Conservation (phyloP, 2,113 vertebrate species). For the Tragelaphus strepsiceros region DNA sequence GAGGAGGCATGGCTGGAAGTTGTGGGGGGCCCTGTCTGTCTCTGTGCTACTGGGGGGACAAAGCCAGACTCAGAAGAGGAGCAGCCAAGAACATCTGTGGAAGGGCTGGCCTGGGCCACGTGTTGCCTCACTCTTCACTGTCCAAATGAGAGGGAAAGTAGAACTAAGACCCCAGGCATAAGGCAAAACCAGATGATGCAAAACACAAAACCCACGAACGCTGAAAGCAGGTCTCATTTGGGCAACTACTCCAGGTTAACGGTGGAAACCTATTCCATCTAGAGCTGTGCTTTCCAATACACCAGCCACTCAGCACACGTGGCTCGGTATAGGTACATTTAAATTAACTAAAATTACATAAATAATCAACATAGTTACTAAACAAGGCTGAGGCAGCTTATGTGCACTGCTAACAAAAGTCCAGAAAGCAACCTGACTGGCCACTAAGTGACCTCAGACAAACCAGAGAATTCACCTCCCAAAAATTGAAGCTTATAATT, state of each 20-base stretch:
- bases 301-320: fast-evolving
- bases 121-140: not conserved
- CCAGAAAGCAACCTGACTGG: not conserved
- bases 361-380: too few species aligned
- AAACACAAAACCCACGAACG: fast-evolving
- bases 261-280: not conserved
- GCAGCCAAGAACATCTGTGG: not conserved
- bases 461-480: not conserved
- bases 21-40: not conserved
- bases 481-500: not conserved
- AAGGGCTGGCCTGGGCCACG: not conserved
- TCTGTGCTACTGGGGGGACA: not conserved
- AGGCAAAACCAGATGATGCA: not conserved
- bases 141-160: not conserved
- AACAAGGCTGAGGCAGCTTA: not conserved
- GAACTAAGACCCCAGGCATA: not conserved
- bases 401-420: not conserved
- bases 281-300: not conserved
- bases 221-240: not conserved
- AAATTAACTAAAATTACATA: not conserved
- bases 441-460: not conserved
- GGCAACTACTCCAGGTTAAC: not conserved
- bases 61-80: not conserved
- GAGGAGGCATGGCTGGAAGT: too few species aligned
- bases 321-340: too few species aligned